Conservation (phyloP, 2,797 vertebrate genomes). For the Enteromius afrohamiltoni region DNA sequence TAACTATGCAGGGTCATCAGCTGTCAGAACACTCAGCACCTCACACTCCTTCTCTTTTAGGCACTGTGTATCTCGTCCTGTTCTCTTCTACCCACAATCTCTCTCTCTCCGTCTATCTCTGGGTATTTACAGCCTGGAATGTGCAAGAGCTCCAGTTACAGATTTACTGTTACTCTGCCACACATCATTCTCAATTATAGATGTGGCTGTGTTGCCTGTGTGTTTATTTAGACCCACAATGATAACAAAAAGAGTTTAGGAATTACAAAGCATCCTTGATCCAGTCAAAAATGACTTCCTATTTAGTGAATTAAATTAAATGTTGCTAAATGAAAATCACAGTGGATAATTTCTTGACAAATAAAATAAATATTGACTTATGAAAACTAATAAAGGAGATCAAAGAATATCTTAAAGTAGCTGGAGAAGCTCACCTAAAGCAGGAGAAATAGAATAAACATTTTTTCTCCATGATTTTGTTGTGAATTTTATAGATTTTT, state of each 20-base stretch:
- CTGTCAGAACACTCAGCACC: conserved; percentile 57
- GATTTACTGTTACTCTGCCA: conserved; percentile 74
- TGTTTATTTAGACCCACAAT: conserved; percentile 64
- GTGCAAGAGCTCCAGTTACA: conserved; percentile 62
- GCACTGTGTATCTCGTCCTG: conserved; percentile 32
- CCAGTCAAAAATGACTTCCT: neutral
- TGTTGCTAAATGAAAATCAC: neutral
- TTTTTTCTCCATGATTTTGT: neutral
- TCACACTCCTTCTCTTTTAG: conserved; percentile 39
- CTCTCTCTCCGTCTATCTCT: conserved; percentile 30
- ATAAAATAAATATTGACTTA: conserved; percentile 5
- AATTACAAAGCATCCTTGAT: neutral
- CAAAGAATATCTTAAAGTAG: neutral
- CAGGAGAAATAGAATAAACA: neutral
- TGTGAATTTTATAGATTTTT: neutral
- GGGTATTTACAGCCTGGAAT: conserved; percentile 78
- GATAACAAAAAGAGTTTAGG: conserved; percentile 58
- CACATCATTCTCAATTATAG: conserved; percentile 81
- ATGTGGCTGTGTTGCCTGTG: conserved; percentile 63
- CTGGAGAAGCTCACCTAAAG: neutral
- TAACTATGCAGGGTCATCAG: conserved; percentile 41
- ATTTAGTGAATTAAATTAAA: conserved; percentile 21
- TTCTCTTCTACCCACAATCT: conserved; percentile 54
- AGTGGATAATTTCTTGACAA: neutral
- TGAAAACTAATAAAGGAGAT: neutral